Conservation (phyloP, 2,113 vertebrate genomes). For the Platichthys stellatus region DNA sequence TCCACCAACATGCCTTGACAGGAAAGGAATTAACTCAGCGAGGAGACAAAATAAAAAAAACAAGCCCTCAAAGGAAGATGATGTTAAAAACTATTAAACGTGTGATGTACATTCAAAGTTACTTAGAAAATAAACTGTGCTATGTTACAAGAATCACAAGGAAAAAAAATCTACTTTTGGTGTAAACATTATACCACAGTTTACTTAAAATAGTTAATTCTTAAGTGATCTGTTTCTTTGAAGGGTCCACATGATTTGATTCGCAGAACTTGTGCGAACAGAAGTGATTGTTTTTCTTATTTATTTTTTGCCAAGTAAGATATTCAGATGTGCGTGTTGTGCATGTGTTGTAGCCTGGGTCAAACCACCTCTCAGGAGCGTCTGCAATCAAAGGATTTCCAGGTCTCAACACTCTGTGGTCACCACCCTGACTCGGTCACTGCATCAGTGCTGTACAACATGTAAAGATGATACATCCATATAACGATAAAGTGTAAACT, state of each 20-base stretch:
- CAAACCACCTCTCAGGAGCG: constrained; percentile 54
- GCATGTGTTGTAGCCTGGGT: constrained; percentile 17
- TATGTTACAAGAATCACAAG: constrained; percentile 5
- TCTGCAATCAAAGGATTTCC: constrained; percentile 68
- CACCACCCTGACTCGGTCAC: constrained; percentile 13
- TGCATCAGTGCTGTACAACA: not conserved
- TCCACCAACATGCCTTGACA: constrained; percentile 74
- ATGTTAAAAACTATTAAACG: constrained; percentile 59
- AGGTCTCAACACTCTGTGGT: constrained; percentile 51
- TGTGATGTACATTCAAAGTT: constrained; percentile 31
- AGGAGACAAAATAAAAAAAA: constrained; percentile 45
- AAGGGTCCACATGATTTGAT: not conserved
- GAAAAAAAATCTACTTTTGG: constrained; percentile 14
- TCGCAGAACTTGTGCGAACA: not conserved
- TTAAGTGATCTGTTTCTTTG: constrained; percentile 2
- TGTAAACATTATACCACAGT: not conserved
- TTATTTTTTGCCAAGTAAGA: constrained; percentile 29
- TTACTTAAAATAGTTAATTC: not conserved
- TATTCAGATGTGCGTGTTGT: constrained; percentile 11
- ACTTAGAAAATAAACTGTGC: constrained; percentile 16
- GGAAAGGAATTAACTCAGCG: constrained; percentile 76
- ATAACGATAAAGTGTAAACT: too few relatives aligned
- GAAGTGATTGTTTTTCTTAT: not conserved
- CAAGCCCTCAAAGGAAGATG: constrained; percentile 56
- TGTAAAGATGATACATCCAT: too few relatives aligned